Base-by-base conservation (phyloP, 2,797 vertebrate genomes). In the Clarias fuscus region DNA sequence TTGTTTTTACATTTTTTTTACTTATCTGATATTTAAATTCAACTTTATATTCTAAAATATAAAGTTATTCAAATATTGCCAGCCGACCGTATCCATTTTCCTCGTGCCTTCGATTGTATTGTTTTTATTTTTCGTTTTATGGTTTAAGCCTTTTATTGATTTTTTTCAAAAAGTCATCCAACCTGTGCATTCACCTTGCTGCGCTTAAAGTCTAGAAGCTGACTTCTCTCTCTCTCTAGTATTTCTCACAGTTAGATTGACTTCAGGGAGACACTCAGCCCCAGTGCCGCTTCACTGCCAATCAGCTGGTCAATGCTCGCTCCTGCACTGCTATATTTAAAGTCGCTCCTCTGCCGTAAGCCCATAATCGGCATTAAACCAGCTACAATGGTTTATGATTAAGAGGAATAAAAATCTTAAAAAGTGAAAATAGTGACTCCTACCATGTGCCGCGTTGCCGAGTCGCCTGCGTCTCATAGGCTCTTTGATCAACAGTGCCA, bases 381-480 rank as follows among this genome's bases (percentile, higher is more conserved):
- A 87, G 53, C 58, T 8, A 72, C 56, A 72, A 1, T 37, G 24
- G 65, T 37, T 37, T 33, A 43, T 30, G 20, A 73, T 79, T 61
- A 84, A 81, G 58, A 65, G 53, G n/a, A 68, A 71, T 79, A 83
- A 67, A 14, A 56, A 3, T 37, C 15, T 5, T 72, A 85, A 40
- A 78, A 33, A 87, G 13, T 37, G 10, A 62, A 79, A 81, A 64
- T 27, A 61, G 65, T 59, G 58, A 73, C 48, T 90, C 95, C 93
- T 92, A 96, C 95, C 95, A 96, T 95, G 94, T 94, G 94, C 92
- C 87, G 85, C 71, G 91, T 88, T 70, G 90, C 88, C 89, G 87
- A 88, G 91, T 91, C 90, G 89, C 91, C 88, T 61, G 72, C 84
- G 87, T 91, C 89, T 92, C 89, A 86, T 82, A 76, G 59, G 64